Conservation (phyloP, 2,888 invertebrate species). For the Ashinkailepas kermadecensis region DNA sequence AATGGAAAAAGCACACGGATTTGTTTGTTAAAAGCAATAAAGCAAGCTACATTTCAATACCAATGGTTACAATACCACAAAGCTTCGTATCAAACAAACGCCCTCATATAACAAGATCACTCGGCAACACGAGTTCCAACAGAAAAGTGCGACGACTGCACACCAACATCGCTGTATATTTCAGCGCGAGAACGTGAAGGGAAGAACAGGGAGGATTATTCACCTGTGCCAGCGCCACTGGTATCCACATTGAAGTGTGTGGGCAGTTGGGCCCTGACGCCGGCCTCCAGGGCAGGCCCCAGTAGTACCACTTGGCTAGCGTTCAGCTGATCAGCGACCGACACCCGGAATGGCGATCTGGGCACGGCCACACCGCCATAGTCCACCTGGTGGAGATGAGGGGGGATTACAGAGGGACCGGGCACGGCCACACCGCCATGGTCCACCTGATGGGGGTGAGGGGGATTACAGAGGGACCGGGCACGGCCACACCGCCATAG, state of each 20-base stretch:
- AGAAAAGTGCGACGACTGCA: no score
- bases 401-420: background rate
- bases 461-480: background rate
- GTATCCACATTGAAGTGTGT: constrained; percentile 81
- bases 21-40: no score
- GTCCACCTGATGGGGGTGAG: background rate
- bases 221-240: constrained; percentile 70
- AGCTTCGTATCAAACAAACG: no score
- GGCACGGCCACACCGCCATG: background rate
- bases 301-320: constrained; percentile 60
- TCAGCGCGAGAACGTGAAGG: no score
- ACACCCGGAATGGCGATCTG: constrained; percentile 70
- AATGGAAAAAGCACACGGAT: no score
- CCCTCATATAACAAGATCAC: no score
- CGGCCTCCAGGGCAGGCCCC: constrained; percentile 75
- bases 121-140: no score
- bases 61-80: no score
- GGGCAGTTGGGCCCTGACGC: constrained; percentile 63
- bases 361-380: constrained; percentile 74
- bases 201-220: constrained; percentile 33
- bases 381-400: constrained; percentile 50
- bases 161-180: no score
- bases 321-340: constrained; percentile 62
- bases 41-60: no score
- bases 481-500: no score